Percentiles rank a stretch among this genome's conserved stretches.
Evolutionary conservation across 1,140 invertebrate species (phyloP).

Genomic region (Phocides pigmalion): DNA sequence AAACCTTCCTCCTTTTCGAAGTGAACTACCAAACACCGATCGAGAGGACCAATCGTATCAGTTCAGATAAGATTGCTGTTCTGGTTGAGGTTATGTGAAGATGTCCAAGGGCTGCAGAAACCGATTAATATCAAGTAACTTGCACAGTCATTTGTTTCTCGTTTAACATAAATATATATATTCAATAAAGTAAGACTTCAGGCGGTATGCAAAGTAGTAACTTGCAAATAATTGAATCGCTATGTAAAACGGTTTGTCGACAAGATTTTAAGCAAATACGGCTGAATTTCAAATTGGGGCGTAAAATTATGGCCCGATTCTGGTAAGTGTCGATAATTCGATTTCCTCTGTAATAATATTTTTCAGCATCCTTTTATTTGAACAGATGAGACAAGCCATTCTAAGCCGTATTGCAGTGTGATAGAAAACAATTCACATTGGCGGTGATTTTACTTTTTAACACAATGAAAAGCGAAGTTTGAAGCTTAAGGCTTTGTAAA

Average conservation of each 20-base stretch:
- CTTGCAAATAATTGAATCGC: too few relatives aligned
- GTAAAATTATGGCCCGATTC: conserved; percentile 17
- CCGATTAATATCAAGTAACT: too few relatives aligned
- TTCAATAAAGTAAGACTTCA: too few relatives aligned
- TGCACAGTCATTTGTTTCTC: too few relatives aligned
- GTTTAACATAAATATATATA: too few relatives aligned
- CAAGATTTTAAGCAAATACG: conserved; percentile 10
- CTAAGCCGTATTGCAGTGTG: not conserved
- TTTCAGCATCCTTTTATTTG: conserved; percentile 16
- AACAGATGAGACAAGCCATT: not conserved
- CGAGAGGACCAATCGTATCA: too few relatives aligned
- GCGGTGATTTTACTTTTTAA: not conserved
- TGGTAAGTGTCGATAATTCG: conserved; percentile 27
- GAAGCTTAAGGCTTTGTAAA: conserved; percentile 1
- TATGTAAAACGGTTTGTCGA: not conserved
- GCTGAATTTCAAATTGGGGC: conserved; percentile 6
- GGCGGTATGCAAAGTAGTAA: too few relatives aligned
- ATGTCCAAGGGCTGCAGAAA: too few relatives aligned
- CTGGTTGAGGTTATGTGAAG: too few relatives aligned
- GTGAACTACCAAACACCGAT: too few relatives aligned
- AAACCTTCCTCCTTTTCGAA: too few relatives aligned
- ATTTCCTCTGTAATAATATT: conserved; percentile 23
- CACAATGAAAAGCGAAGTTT: not conserved
- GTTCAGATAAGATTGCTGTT: too few relatives aligned
- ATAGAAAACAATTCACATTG: not conserved